Percentiles rank a stretch among this genome's conserved stretches.
Evolutionary conservation across 1,140 invertebrate genomes (phyloP).

Genomic region (Leucophenga varia): DNA sequence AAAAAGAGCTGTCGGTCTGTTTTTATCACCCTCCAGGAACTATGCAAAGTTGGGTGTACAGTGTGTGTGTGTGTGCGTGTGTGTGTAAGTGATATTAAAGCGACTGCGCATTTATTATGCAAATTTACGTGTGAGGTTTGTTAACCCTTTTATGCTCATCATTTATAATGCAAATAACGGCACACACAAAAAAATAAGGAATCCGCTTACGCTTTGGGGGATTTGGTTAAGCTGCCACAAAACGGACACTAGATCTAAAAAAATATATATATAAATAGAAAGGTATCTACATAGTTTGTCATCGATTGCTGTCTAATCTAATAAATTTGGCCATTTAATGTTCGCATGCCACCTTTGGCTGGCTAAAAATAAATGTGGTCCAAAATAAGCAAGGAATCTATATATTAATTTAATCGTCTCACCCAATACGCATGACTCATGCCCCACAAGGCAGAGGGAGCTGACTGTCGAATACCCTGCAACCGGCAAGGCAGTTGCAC

Average conservation of each 20-base stretch:
- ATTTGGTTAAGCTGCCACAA: slow-evolving; percentile 9
- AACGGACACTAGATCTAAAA: neutral
- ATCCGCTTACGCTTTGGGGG: too few relatives aligned
- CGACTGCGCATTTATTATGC: slow-evolving; percentile 21
- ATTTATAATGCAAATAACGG: slow-evolving; percentile 23
- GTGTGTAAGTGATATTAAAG: too few relatives aligned
- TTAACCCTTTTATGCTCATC: slow-evolving; percentile 10
- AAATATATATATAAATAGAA: slow-evolving; percentile 2
- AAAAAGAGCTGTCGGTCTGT: neutral
- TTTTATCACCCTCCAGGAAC: slow-evolving; percentile 8
- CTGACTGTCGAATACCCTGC: too few relatives aligned
- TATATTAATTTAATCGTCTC: too few relatives aligned
- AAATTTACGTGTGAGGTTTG: slow-evolving; percentile 9
- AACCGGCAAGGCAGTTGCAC: too few relatives aligned
- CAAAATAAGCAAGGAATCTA: slow-evolving; percentile 17
- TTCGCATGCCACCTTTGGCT: too few relatives aligned
- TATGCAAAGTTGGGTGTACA: too few relatives aligned
- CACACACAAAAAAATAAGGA: too few relatives aligned
- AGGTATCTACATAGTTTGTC: slow-evolving; percentile 5
- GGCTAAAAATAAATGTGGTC: slow-evolving; percentile 21
- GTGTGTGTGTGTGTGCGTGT: too few relatives aligned
- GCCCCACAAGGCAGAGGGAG: too few relatives aligned
- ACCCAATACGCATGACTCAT: too few relatives aligned
- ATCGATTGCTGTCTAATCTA: slow-evolving; percentile 16
- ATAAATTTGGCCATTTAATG: slow-evolving; percentile 26